Evolutionary conservation across 2,888 invertebrate species (phyloP), one percentile per base, ranked within the genome.

Genomic region (Ditula angustiorana): DNA sequence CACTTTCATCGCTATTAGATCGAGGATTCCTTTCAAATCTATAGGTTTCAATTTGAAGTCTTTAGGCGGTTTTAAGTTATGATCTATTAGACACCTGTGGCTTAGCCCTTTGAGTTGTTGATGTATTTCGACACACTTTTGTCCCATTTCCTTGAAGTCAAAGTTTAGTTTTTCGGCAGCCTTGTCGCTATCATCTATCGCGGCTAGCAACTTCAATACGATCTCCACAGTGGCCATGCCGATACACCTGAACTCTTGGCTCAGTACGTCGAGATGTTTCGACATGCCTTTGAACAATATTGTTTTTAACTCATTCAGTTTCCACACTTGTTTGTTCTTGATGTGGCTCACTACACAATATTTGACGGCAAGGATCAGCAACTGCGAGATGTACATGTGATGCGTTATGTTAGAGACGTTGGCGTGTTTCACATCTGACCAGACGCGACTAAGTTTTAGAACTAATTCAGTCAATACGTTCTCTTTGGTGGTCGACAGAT

Each of bases 171-270:
- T 69, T 11, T 78, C 71, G 0, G 76, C 93, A 0, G 92, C 91
- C 35, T 87, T 85, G 1, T 87, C 85, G 8, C 61, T 71, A 0
- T 73, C 61, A 76, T 85, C 86, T 65, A 82, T 70, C 83, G 90
- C 71, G 86, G 85, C 66, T 80, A 96, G 77, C 37, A 93, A 90
- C 72, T 94, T 94, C 3, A 95, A 83, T 2, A 96, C 77, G 2
- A 95, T 86, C 77, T 97, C 96, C 0, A 95, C 94, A 0, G 95
- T 94, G 24, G 95, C 94, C 96, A 97, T 97, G 0, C 97, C 97
- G 5, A 96, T 88, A 30, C 93, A 93, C 66, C 96, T 86, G 11
- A 96, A 90, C 44, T 94, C 89, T 26, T 90, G 85, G 26, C 95
- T 90, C 0, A 95, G 84, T 0, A 95, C 94, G 74, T 96, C 95